Conservation (phyloP, 2,888 invertebrate genomes). For the Galerucella calmariensis region DNA sequence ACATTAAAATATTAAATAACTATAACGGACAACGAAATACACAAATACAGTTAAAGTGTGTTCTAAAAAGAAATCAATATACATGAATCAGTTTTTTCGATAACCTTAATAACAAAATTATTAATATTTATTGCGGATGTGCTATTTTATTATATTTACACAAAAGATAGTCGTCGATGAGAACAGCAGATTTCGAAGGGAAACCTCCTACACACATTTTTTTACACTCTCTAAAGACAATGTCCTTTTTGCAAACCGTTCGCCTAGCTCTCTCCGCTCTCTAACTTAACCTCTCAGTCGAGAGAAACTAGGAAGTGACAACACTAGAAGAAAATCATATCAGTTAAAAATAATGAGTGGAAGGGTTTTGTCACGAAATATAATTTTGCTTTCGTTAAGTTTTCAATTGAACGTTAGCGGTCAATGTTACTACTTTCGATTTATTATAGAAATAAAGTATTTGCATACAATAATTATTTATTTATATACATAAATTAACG, state of each 20-base stretch:
- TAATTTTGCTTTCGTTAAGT: neutral
- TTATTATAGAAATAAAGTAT: neutral
- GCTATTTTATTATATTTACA: neutral
- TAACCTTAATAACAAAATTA: neutral
- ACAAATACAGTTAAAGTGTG: neutral
- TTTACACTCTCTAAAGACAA: neutral
- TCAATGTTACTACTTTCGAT: neutral
- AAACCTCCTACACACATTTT: constrained; percentile 46
- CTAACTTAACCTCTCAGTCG: constrained; percentile 15
- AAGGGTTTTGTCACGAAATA: constrained; percentile 19
- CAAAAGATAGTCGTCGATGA: constrained; percentile 42
- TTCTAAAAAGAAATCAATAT: neutral
- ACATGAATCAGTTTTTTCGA: neutral
- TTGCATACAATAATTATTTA: too few relatives aligned
- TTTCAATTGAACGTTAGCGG: neutral
- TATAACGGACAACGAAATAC: too few relatives aligned
- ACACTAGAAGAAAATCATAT: constrained; percentile 20
- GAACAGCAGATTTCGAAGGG: constrained; percentile 55
- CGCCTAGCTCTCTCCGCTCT: constrained; percentile 16
- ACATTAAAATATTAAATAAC: too few relatives aligned
- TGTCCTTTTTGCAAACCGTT: neutral
- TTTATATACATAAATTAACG: too few relatives aligned
- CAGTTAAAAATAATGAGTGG: constrained; percentile 17
- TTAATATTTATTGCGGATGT: neutral
- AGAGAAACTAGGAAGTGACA: constrained; percentile 32